Percentiles rank a stretch among this genome's conserved stretches.
Evolutionary conservation across 1,140 invertebrate species (phyloP).

Genomic region (Sipha flava): DNA sequence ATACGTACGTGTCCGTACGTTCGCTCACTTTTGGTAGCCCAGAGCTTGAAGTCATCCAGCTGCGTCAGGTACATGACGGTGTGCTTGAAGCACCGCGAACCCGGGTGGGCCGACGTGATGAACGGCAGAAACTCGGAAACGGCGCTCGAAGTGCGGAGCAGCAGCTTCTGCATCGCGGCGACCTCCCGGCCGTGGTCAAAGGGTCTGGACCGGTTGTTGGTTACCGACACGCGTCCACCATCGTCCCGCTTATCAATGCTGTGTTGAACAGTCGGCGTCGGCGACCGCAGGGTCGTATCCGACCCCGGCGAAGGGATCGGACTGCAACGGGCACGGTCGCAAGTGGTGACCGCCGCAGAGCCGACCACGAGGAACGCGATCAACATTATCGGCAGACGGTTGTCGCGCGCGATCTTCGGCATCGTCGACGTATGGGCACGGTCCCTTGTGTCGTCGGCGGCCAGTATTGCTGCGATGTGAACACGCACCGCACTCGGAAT

Average conservation of each 20-base stretch:
- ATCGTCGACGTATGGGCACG: no score
- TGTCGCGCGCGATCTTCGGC: not conserved
- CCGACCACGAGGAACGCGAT: not conserved
- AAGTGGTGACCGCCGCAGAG: not conserved
- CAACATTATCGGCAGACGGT: no score
- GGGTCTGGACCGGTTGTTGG: not conserved
- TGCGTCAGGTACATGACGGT: not conserved
- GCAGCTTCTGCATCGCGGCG: not conserved
- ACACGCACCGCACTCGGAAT: no score
- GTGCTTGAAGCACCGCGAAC: not conserved
- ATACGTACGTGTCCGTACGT: no score
- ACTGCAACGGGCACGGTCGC: no score
- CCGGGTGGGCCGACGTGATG: not conserved
- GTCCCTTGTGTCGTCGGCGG: no score
- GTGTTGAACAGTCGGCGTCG: no score
- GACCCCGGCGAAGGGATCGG: no score
- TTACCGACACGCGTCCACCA: not conserved
- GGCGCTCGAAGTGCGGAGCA: not conserved
- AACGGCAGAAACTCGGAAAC: not conserved
- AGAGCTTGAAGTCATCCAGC: slow-evolving; percentile 36
- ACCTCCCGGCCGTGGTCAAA: not conserved
- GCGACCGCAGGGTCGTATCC: no score
- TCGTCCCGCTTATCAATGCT: no score
- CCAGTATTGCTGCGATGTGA: no score
- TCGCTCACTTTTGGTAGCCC: slow-evolving; percentile 37